Evolutionary conservation across 2,113 vertebrate genomes (phyloP), one percentile per base, ranked within the genome.

Genomic region (Gorsachius goisagi): DNA sequence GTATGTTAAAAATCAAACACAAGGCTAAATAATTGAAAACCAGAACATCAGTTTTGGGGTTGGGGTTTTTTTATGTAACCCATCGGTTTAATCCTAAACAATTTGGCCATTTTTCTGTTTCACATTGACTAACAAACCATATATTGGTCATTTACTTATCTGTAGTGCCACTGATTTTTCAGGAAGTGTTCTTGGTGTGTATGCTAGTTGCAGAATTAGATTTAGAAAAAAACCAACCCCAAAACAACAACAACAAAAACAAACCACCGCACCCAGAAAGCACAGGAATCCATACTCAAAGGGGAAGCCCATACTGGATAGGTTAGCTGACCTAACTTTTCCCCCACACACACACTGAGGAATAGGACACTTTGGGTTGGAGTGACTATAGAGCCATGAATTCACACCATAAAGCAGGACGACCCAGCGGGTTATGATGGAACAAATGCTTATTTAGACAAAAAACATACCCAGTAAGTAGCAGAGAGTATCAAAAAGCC

Each of bases 391-490:
- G 55, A 71, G 50, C 13, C 63, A 44, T 5, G 13, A 59, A 50
- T 37, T 88, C 52, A 67, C 35, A 79, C 19, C 30, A 77, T 58
- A 26, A 41, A 73, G 18, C 39, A 72, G 39, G 17, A 72, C 2
- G 1, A 53, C 30, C 60, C 59, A 66, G 69, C 9, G 33, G 12
- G 12, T 52, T 78, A 58, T 6, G 30, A 68, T 32, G 17, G 58
- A 73, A 88, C 52, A 90, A 88, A n/a, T 0, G 24, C 67, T n/a
- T 49, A n/a, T 58, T 88, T 89, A 71, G 89, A 86, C 15, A 79
- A 73, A 83, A 63, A 2, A 0, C 8, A 41, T 1, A 50, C 33
- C 44, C 1, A 0, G 9, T 37, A 71, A 68, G 50, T 28, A 76
- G 19, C 16, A 64, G 35, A 11, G 13, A 9, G 5, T 16, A 63